phyloP scores from a whole-genome alignment of 2,113 vertebrate species.

The Cottus gobio region DNA sequence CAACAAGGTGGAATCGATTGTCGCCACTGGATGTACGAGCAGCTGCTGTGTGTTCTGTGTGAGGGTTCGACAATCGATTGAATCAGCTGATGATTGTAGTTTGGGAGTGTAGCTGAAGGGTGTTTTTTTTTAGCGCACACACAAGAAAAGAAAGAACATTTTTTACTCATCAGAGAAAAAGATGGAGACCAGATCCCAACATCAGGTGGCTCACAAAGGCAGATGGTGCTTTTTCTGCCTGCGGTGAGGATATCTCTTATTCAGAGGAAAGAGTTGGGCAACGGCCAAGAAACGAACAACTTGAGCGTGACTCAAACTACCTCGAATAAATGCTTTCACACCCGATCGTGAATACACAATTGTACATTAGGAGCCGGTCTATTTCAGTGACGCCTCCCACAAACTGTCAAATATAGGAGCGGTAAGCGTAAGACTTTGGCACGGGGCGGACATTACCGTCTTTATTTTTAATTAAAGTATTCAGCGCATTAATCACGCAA shows the following conservation, averaged over 20 bases:
- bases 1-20: background rate
- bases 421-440: background rate
- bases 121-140: background rate
- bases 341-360: background rate
- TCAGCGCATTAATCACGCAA: background rate
- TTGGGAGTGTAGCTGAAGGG: background rate
- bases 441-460: background rate
- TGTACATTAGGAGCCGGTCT: background rate
- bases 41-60: background rate
- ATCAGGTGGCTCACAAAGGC: background rate
- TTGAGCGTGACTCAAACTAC: background rate
- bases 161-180: background rate
- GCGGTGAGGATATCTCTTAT: background rate
- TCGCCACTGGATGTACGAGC: background rate
- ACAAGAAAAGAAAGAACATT: too few relatives aligned
- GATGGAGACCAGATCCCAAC: background rate
- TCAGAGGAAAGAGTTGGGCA: background rate
- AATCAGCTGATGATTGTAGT: background rate
- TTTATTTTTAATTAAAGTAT: background rate
- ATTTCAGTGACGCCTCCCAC: background rate
- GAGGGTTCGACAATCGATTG: background rate
- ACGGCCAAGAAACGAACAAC: background rate
- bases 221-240: slow-evolving; percentile 14
- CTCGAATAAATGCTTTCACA: slow-evolving; percentile 1
- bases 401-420: background rate